phyloP scores from a whole-genome alignment of 2,797 vertebrate species.

The Spinibarbus caldwelli region DNA sequence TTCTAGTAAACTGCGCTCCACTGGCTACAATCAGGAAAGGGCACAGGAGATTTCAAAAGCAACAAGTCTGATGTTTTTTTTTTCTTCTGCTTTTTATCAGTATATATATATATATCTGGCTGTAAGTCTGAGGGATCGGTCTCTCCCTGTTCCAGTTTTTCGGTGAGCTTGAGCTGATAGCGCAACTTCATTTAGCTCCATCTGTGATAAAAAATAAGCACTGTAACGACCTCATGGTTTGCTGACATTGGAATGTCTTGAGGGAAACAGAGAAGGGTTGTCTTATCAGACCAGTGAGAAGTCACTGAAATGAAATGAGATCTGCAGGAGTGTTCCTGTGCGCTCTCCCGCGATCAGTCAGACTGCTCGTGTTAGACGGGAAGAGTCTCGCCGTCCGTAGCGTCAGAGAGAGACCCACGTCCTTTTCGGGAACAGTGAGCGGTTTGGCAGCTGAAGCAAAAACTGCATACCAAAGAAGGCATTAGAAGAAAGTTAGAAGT shows the following conservation, averaged over 20 bases:
- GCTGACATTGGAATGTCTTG: constrained; percentile 74
- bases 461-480: constrained; percentile 80
- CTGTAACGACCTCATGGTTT: constrained; percentile 76
- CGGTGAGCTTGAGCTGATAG: constrained; percentile 69
- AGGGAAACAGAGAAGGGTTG: constrained; percentile 67
- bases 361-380: constrained; percentile 56
- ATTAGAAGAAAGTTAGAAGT: constrained; percentile 76
- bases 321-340: constrained; percentile 42
- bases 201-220: constrained; percentile 79
- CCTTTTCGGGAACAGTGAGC: constrained; percentile 78
- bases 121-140: constrained; percentile 68
- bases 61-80: constrained; percentile 67
- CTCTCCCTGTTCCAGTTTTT: constrained; percentile 73
- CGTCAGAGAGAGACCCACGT: constrained; percentile 71
- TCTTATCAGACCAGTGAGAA: constrained; percentile 68
- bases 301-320: constrained; percentile 61
- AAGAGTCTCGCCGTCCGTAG: constrained; percentile 70
- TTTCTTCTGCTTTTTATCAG: constrained; percentile 40
- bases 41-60: constrained; percentile 83
- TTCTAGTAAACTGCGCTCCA: constrained; percentile 81
- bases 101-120: constrained; percentile 48
- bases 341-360: constrained; percentile 54
- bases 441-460: constrained; percentile 78
- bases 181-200: constrained; percentile 75
- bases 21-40: constrained; percentile 85